Evolutionary conservation across 2,888 invertebrate genomes (phyloP).

Genomic region (Polymixis flavicincta): DNA sequence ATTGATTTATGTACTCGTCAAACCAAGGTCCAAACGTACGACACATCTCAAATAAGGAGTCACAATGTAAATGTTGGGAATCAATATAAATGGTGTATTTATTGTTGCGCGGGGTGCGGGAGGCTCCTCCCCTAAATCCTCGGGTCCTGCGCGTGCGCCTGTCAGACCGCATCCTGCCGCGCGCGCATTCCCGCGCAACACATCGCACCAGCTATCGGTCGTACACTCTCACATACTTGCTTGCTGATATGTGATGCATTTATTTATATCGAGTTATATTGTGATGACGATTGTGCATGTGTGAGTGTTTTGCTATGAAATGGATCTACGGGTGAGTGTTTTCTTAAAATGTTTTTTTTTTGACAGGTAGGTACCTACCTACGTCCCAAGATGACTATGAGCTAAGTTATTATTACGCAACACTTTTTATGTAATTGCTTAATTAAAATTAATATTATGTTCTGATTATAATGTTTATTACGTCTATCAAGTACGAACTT

Average conservation of each 20-base stretch:
- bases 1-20: slow-evolving; percentile 15
- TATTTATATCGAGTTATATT: slow-evolving; percentile 58
- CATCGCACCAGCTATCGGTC: slow-evolving; percentile 52
- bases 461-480: slow-evolving; percentile 20
- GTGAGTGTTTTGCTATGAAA: slow-evolving; percentile 77
- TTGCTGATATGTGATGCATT: slow-evolving; percentile 59
- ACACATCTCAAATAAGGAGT: slow-evolving; percentile 10
- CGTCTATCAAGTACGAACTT: neutral
- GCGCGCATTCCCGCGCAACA: slow-evolving; percentile 63
- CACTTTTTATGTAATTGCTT: slow-evolving; percentile 2
- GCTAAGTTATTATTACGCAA: slow-evolving; percentile 24
- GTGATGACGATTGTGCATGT: slow-evolving; percentile 72
- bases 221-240: slow-evolving; percentile 51
- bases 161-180: slow-evolving; percentile 69
- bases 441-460: slow-evolving; percentile 21
- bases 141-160: slow-evolving; percentile 62
- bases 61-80: slow-evolving; percentile 33
- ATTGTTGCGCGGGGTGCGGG: slow-evolving; percentile 45
- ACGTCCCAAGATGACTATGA: neutral
- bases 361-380: no score
- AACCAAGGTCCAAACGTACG: slow-evolving; percentile 23
- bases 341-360: slow-evolving; percentile 5
- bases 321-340: slow-evolving; percentile 83
- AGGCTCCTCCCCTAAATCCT: slow-evolving; percentile 55
- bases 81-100: slow-evolving; percentile 55